Evolutionary conservation across 2,113 vertebrate genomes (phyloP).

Genomic region (Stegastes partitus): DNA sequence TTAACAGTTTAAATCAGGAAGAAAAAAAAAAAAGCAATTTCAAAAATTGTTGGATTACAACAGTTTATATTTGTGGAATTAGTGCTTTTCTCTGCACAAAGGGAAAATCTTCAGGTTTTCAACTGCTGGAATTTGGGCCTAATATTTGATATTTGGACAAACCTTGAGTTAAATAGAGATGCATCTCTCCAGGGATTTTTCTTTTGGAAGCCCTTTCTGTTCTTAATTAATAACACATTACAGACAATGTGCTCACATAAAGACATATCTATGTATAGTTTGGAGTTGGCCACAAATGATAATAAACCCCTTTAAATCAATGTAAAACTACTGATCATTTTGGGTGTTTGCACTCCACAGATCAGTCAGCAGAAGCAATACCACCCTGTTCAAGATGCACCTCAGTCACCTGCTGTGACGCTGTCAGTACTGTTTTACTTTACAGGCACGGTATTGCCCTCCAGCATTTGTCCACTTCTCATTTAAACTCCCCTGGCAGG

Average conservation of each 20-base stretch:
- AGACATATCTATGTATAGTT: background rate
- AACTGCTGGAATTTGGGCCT: too few species aligned
- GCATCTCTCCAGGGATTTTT: too few species aligned
- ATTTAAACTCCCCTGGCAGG: conserved; percentile 8
- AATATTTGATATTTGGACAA: background rate
- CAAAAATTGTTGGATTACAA: background rate
- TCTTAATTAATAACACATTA: conserved; percentile 1
- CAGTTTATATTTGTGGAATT: background rate
- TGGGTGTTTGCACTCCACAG: background rate
- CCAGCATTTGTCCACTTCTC: conserved; percentile 7
- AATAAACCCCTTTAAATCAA: conserved; percentile 4
- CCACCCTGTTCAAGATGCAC: background rate
- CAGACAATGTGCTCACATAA: background rate
- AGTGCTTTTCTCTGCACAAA: background rate
- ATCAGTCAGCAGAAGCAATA: conserved; percentile 19
- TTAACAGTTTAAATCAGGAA: background rate
- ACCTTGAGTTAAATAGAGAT: background rate
- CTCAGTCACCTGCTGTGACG: background rate
- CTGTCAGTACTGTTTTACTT: conserved; percentile 14
- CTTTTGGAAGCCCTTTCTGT: too few species aligned
- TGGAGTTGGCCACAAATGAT: conserved; percentile 1
- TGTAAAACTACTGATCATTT: conserved; percentile 10
- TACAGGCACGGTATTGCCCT: background rate
- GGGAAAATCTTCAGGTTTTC: background rate
- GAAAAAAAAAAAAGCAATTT: background rate